Conservation (phyloP, 2,888 invertebrate genomes). For the Drosophila mimica region DNA sequence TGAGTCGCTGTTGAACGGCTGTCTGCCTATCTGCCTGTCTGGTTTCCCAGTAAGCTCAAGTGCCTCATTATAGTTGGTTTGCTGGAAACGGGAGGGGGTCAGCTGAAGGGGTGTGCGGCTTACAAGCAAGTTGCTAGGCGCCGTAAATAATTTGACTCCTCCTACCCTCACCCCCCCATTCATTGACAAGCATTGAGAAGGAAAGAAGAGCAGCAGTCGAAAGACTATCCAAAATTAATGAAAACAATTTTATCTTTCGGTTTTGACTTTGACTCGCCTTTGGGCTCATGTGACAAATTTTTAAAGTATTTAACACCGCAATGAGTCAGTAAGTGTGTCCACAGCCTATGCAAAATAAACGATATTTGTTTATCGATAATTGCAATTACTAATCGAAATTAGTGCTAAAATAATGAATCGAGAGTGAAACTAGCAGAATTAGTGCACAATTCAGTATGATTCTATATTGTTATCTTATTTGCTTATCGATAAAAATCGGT, state of each 20-base stretch:
- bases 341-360: neutral
- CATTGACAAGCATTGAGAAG: neutral
- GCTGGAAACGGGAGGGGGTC: constrained; percentile 8
- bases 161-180: neutral
- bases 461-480: neutral
- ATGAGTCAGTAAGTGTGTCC: constrained; percentile 6
- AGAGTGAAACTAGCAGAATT: neutral
- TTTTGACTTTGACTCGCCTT: neutral
- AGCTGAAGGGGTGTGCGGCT: constrained; percentile 29
- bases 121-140: constrained; percentile 57
- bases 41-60: constrained; percentile 56
- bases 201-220: neutral
- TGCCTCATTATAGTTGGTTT: constrained; percentile 59
- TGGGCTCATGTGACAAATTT: constrained; percentile 14
- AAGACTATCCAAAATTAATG: neutral
- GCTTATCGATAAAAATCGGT: neutral
- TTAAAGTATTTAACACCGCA: neutral
- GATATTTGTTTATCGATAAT: constrained; percentile 14
- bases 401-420: neutral
- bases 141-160: constrained; percentile 23
- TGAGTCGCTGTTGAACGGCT: constrained; percentile 40
- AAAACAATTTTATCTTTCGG: constrained; percentile 13
- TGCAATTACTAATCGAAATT: neutral
- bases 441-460: neutral
- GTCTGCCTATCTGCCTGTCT: constrained; percentile 12